Evolutionary conservation across 2,797 vertebrate genomes (phyloP).

Genomic region (Sebastes diaconus): DNA sequence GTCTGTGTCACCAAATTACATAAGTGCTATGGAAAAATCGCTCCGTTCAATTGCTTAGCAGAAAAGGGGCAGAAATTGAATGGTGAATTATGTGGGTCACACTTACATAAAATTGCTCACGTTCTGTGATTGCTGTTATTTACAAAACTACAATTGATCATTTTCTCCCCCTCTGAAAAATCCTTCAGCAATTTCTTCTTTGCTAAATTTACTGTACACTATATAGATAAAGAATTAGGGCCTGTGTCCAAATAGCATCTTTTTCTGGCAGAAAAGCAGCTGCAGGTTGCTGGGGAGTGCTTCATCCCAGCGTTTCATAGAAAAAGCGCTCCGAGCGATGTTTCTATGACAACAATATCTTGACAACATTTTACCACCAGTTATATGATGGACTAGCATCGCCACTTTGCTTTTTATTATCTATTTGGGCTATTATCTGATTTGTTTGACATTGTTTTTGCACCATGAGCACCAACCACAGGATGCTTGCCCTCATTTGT

Average conservation of each 20-base stretch:
- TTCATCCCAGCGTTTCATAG: not conserved
- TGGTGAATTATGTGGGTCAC: constrained; percentile 36
- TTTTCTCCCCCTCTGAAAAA: not conserved
- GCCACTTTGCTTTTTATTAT: not conserved
- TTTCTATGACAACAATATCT: too few species aligned
- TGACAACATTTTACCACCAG: not conserved
- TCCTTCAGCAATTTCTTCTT: not conserved
- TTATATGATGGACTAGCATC: not conserved
- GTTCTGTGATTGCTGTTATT: constrained; percentile 19
- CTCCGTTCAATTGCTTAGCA: constrained; percentile 57
- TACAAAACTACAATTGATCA: constrained; percentile 5
- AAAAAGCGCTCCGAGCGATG: too few species aligned
- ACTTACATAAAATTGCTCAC: constrained; percentile 3
- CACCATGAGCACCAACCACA: not conserved
- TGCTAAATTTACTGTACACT: not conserved
- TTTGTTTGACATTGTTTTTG: not conserved
- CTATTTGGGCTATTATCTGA: not conserved
- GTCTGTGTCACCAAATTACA: constrained; percentile 73
- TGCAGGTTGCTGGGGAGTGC: not conserved
- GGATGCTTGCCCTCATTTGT: not conserved
- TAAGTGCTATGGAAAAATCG: constrained; percentile 70
- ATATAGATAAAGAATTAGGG: not conserved
- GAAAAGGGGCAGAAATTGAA: constrained; percentile 41
- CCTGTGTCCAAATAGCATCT: not conserved
- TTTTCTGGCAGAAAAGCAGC: not conserved